Evolutionary conservation across 2,113 vertebrate species (phyloP), one percentile per base, ranked within the genome.

Genomic region (Talpa occidentalis): DNA sequence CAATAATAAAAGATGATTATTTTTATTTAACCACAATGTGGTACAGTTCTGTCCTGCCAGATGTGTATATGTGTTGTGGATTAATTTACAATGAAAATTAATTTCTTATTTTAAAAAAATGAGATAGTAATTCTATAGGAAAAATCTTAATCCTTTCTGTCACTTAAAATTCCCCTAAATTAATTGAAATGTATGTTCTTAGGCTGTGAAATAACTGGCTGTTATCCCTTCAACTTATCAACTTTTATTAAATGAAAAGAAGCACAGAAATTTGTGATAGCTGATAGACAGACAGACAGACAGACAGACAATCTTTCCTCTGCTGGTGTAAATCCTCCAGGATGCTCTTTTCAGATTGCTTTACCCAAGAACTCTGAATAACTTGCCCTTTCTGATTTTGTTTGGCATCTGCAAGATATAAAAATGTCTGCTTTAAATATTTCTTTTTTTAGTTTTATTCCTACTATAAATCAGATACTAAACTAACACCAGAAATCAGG

Each of bases 1-100:
- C 94, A 93, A 60, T 74, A 4, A 52, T 85, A 16, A 73, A 91
- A 94, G 76, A 64, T 80, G 37, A 95, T 92, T 95, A 78, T 91
- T 97, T 95, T 82, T 94, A 17, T 54, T 64, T 1, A 90, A 54
- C 0, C 62, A 95, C 5, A 73, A 24, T 94, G 66, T 78, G 14
- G 1, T 93, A 1, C 2, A 30, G 30, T 1, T 0, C 19, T 88
- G 74, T 54, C 17, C 52, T 54, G 15, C 52, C 6, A 92, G 5
- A 2, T 80, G 64, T 49, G 47, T 49, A 10, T 95, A 40, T 3
- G 54, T 47, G 52, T 59, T 90, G 52, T 74, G 52, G 90, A 8
- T 37, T 95, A 54, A 47, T 76, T 96, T 95, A 82, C 64, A 81
- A 3, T 73, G 49, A 44, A 0, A 19, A 78, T 73, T 73, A 16